A percentile compares a stretch with the other conserved stretches of the same genome.
Evolutionary conservation across 1,140 invertebrate species (phyloP).

Genomic region (Zaprionus ghesquierei): DNA sequence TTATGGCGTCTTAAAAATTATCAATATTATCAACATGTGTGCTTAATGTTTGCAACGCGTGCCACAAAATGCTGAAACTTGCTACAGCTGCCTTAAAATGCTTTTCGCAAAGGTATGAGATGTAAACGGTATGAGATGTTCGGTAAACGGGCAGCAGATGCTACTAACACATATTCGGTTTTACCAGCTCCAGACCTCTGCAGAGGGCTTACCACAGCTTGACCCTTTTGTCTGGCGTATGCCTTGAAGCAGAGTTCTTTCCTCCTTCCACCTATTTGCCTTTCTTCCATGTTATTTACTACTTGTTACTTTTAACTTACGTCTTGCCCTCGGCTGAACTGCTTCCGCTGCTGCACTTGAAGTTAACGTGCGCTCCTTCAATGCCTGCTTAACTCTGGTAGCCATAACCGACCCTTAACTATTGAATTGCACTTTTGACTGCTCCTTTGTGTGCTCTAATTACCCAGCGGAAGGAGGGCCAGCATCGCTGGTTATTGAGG

Average conservation of each 20-base stretch:
- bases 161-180: not conserved
- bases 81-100: not conserved
- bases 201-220: not conserved
- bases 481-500: not conserved
- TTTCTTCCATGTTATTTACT: no score
- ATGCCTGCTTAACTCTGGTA: not conserved
- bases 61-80: constrained; percentile 1
- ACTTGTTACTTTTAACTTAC: no score
- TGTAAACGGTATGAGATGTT: not conserved
- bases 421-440: constrained; percentile 4
- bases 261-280: not conserved
- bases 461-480: not conserved
- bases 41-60: constrained; percentile 18
- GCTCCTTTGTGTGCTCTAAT: not conserved
- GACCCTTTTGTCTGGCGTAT: not conserved
- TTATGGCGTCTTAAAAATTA: constrained; percentile 17
- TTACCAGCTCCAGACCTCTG: no score
- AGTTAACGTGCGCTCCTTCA: constrained; percentile 11
- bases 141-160: no score
- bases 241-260: not conserved
- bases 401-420: constrained; percentile 5
- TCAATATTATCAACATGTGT: constrained; percentile 36
- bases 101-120: not conserved
- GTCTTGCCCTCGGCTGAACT: not conserved
- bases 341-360: not conserved